Evolutionary conservation across 2,113 vertebrate species (phyloP).

Genomic region (Oncorhynchus gorbuscha): DNA sequence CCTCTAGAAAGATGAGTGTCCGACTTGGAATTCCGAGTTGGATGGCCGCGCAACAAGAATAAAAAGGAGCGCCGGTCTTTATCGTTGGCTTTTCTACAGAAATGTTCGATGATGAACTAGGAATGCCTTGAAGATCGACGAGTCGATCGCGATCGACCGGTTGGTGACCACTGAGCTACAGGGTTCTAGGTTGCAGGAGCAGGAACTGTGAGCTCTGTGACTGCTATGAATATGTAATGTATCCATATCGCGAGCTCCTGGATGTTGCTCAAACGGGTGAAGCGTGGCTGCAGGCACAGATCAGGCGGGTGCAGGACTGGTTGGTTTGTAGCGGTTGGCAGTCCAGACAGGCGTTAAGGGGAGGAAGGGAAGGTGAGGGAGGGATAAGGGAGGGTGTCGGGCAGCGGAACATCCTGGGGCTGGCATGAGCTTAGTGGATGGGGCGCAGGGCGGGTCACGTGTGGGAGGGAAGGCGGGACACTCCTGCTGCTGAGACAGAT

Average conservation of each 20-base stretch:
- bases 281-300: neutral
- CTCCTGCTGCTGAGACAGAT: slow-evolving; percentile 79
- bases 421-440: slow-evolving; percentile 68
- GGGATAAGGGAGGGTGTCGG: slow-evolving; percentile 18
- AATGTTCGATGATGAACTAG: too few species aligned
- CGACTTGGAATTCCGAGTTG: too few species aligned
- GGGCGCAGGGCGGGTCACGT: slow-evolving; percentile 69
- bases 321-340: neutral
- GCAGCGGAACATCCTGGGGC: slow-evolving; percentile 62
- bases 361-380: slow-evolving; percentile 29
- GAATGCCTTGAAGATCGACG: too few species aligned
- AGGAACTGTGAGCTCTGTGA: slow-evolving; percentile 39
- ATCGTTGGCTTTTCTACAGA: too few species aligned
- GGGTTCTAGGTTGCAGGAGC: slow-evolving; percentile 12
- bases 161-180: too few species aligned
- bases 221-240: slow-evolving; percentile 69
- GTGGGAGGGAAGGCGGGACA: slow-evolving; percentile 74
- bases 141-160: too few species aligned
- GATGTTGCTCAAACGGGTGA: slow-evolving; percentile 42
- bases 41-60: too few species aligned
- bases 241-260: slow-evolving; percentile 59
- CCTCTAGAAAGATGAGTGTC: too few species aligned
- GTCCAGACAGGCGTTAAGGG: slow-evolving; percentile 15
- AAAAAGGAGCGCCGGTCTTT: too few species aligned
- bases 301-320: neutral